A percentile compares a stretch with the other conserved stretches of the same genome.
These are phyloP conservation scores for Scarus forsteni DNA, from an alignment of 2,797 vertebrate genomes.

Conservation along the genomic window DNA sequence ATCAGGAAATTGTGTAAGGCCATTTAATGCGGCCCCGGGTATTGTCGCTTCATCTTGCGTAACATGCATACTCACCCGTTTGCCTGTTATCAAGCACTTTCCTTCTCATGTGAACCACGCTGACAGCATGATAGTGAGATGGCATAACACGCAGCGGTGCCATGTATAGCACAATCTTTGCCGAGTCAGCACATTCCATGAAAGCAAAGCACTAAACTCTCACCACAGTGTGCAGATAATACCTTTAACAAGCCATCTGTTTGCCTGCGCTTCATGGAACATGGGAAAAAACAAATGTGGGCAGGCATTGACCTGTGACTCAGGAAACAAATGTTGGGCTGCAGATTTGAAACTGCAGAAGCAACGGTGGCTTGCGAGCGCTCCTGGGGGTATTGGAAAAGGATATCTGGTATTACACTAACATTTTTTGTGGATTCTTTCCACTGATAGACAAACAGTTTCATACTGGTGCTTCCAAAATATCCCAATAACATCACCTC, in stretches of 20 bases:
- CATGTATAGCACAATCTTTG: slow-evolving; percentile 73
- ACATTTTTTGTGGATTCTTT: slow-evolving; percentile 65
- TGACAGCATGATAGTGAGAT: slow-evolving; percentile 74
- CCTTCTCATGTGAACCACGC: slow-evolving; percentile 77
- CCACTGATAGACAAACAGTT: slow-evolving; percentile 65
- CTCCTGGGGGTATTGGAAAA: slow-evolving; percentile 65
- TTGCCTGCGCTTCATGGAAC: slow-evolving; percentile 77
- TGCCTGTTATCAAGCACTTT: slow-evolving; percentile 71
- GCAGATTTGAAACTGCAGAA: slow-evolving; percentile 73
- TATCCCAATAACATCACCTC: slow-evolving; percentile 39
- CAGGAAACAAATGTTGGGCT: slow-evolving; percentile 79
- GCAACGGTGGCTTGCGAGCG: slow-evolving; percentile 34
- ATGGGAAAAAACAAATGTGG: slow-evolving; percentile 78
- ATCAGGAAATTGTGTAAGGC: slow-evolving; percentile 52
- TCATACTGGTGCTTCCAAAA: slow-evolving; percentile 37
- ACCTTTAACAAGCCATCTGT: slow-evolving; percentile 77
- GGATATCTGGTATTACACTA: slow-evolving; percentile 72
- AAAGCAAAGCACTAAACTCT: slow-evolving; percentile 76
- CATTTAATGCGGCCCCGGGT: slow-evolving; percentile 57
- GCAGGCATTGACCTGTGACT: slow-evolving; percentile 78
- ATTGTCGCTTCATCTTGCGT: slow-evolving; percentile 68
- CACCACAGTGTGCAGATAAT: slow-evolving; percentile 78
- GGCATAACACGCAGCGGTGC: slow-evolving; percentile 74
- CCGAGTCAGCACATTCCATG: slow-evolving; percentile 81
- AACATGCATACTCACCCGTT: slow-evolving; percentile 64